Conservation (phyloP, 2,888 invertebrate species). For the Sarcophaga caerulescens region DNA sequence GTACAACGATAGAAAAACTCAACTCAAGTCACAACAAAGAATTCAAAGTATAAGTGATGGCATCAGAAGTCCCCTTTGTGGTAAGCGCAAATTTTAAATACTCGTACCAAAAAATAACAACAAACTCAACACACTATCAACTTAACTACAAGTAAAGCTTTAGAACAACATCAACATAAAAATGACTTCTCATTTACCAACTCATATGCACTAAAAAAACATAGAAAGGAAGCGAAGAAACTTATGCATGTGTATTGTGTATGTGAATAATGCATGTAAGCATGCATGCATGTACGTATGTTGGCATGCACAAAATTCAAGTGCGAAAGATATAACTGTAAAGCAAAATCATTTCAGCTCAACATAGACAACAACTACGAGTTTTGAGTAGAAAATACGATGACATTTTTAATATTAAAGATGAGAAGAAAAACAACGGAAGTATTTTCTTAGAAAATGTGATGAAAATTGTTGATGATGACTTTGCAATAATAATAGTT, state of each 20-base stretch:
- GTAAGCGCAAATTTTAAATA: slow-evolving; percentile 14
- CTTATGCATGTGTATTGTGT: too few relatives aligned
- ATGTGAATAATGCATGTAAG: too few relatives aligned
- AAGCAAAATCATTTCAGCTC: not conserved
- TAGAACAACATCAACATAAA: not conserved
- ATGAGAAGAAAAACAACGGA: slow-evolving; percentile 10
- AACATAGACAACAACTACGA: not conserved
- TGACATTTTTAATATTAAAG: not conserved
- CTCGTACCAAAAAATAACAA: not conserved
- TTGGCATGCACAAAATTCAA: too few relatives aligned
- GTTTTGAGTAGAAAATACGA: too few relatives aligned
- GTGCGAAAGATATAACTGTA: not conserved
- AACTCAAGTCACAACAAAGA: not conserved
- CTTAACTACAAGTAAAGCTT: not conserved
- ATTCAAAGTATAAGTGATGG: not conserved
- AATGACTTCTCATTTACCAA: not conserved
- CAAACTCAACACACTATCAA: not conserved
- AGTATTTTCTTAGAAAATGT: slow-evolving; percentile 25
- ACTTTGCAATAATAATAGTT: slow-evolving; percentile 40
- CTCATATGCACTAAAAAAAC: too few relatives aligned
- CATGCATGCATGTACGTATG: too few relatives aligned
- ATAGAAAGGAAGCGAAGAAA: too few relatives aligned
- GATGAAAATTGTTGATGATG: slow-evolving; percentile 57
- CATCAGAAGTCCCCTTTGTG: not conserved
- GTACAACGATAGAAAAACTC: slow-evolving; percentile 3